Percentiles rank a stretch among this genome's conserved stretches.
These are phyloP conservation scores for Numenius phaeopus DNA, from an alignment of 2,797 vertebrate species.

Conservation along the genomic window DNA sequence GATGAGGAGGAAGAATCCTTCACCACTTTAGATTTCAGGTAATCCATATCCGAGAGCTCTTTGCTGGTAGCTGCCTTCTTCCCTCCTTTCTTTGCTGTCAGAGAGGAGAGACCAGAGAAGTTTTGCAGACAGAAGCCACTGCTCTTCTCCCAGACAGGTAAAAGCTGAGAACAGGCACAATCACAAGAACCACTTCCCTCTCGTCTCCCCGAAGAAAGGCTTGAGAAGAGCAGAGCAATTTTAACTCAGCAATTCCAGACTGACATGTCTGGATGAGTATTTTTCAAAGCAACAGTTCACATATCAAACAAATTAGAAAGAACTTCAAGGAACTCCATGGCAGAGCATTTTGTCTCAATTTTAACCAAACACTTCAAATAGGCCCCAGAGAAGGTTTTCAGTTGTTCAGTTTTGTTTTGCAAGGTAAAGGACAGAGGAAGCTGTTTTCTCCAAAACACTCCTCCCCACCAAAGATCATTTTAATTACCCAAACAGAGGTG, in stretches of 20 bases:
- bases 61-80: conserved; percentile 61
- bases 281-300: neutral
- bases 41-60: conserved; percentile 93
- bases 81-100: conserved; percentile 31
- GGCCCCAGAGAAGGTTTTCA: neutral
- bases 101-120: neutral
- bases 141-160: neutral
- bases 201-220: neutral
- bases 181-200: neutral
- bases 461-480: neutral
- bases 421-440: neutral
- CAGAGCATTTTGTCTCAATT: neutral
- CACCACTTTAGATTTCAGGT: conserved; percentile 92
- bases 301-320: fast-evolving
- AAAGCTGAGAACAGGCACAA: neutral
- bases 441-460: neutral
- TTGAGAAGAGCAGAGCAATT: neutral
- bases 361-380: neutral
- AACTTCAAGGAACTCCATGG: neutral
- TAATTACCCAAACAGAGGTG: neutral
- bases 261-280: neutral
- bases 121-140: neutral
- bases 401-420: neutral
- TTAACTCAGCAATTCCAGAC: neutral
- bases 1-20: neutral